Evolutionary conservation across 2,797 vertebrate genomes (phyloP).

Genomic region (Apogon talboti): DNA sequence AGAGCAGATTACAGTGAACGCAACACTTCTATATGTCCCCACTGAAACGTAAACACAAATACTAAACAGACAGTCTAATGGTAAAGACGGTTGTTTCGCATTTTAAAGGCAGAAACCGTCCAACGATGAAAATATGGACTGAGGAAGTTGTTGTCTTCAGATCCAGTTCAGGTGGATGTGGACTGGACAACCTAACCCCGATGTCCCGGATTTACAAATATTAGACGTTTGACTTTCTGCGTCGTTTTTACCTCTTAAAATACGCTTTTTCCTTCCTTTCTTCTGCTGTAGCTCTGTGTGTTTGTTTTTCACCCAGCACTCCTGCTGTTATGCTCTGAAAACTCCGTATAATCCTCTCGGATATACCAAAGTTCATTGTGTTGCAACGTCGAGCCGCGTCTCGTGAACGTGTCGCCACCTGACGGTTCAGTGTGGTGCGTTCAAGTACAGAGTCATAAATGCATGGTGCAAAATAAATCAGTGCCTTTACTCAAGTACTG

Average conservation of each 20-base stretch:
- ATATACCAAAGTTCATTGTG: slow-evolving; percentile 40
- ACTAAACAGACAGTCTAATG: not conserved
- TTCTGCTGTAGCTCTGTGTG: too few species aligned
- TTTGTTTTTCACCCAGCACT: slow-evolving; percentile 1
- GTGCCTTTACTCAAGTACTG: not conserved
- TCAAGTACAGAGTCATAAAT: not conserved
- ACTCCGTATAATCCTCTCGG: slow-evolving; percentile 16
- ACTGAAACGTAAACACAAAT: not conserved
- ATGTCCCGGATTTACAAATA: slow-evolving; percentile 1
- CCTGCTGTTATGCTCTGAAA: not conserved
- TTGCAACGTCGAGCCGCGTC: not conserved
- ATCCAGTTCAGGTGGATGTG: slow-evolving; percentile 12
- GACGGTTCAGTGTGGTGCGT: slow-evolving; percentile 42
- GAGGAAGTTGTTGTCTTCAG: not conserved
- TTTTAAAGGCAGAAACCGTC: not conserved
- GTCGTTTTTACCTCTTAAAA: not conserved
- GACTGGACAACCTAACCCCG: slow-evolving; percentile 7
- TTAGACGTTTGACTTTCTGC: not conserved
- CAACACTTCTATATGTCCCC: not conserved
- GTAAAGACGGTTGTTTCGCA: not conserved
- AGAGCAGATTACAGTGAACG: not conserved
- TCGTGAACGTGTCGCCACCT: slow-evolving; percentile 58
- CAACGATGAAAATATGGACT: not conserved
- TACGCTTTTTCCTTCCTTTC: too few species aligned
- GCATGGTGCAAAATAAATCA: not conserved